phyloP scores from a whole-genome alignment of 2,797 vertebrate species.

The Esox masquinongy region DNA sequence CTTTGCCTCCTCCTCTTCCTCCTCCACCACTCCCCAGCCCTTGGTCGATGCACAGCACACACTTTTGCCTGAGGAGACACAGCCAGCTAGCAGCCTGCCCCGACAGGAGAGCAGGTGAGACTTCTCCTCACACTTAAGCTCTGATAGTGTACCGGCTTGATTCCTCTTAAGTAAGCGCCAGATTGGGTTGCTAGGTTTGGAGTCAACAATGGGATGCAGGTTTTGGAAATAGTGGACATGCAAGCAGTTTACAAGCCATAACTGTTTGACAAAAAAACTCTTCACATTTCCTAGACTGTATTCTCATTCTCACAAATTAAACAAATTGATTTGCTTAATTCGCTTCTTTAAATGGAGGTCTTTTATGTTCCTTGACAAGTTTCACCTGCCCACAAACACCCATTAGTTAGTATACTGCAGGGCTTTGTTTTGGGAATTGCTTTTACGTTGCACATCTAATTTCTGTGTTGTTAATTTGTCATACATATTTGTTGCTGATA shows the following conservation, averaged over 20 bases:
- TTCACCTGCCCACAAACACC: conserved; percentile 48
- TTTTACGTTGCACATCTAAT: conserved; percentile 61
- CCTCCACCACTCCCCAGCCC: conserved; percentile 72
- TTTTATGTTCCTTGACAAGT: conserved; percentile 22
- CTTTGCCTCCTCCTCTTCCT: conserved; percentile 55
- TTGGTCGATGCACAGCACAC: conserved; percentile 81
- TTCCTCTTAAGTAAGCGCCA: conserved; percentile 24
- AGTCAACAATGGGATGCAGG: conserved; percentile 2
- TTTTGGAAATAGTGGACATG: conserved; percentile 24
- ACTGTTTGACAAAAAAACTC: background rate
- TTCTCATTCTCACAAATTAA: background rate
- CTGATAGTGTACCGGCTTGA: conserved; percentile 42
- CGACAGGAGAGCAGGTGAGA: conserved; percentile 91
- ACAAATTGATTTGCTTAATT: background rate
- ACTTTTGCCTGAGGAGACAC: conserved; percentile 93
- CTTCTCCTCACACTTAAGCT: conserved; percentile 54
- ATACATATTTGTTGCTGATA: conserved; percentile 2
- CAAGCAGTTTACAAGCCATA: background rate
- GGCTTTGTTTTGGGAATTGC: conserved; percentile 44
- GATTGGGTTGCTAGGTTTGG: conserved; percentile 29
- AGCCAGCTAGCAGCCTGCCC: conserved; percentile 83
- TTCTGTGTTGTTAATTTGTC: conserved; percentile 38
- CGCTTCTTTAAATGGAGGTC: background rate
- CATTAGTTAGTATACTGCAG: conserved; percentile 45
- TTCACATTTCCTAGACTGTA: background rate